phyloP scores from a whole-genome alignment of 2,113 vertebrate species.

The Psilopogon haemacephalus region DNA sequence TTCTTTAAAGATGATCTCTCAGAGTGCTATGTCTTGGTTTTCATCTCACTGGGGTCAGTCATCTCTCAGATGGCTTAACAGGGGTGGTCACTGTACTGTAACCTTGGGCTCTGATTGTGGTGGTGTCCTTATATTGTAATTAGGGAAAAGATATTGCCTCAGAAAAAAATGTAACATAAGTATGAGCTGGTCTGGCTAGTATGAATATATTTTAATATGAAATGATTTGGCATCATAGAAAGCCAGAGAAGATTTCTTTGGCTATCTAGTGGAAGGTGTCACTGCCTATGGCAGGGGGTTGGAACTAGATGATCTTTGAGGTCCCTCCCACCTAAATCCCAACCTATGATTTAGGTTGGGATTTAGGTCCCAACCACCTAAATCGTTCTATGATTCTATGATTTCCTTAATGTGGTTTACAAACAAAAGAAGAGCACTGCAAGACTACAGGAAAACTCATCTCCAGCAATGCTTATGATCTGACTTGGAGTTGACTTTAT shows the following conservation, averaged over 20 bases:
- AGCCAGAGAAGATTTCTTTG: not conserved
- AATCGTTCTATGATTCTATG: too few species aligned
- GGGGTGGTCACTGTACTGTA: slow-evolving; percentile 15
- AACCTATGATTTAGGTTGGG: too few species aligned
- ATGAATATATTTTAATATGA: slow-evolving; percentile 52
- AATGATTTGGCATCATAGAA: slow-evolving; percentile 5
- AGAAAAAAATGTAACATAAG: slow-evolving; percentile 63
- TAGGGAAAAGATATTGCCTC: slow-evolving; percentile 50
- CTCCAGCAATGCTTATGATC: not conserved
- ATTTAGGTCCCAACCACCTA: too few species aligned
- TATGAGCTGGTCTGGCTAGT: slow-evolving; percentile 4
- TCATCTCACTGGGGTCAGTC: not conserved
- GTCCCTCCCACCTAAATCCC: too few species aligned
- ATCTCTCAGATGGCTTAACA: slow-evolving; percentile 11
- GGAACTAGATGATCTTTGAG: too few species aligned
- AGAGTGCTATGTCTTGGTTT: not conserved
- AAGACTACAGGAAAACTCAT: not conserved
- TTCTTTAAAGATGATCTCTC: not conserved
- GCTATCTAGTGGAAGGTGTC: too few species aligned
- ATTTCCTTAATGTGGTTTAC: slow-evolving; percentile 22
- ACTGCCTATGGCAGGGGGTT: too few species aligned
- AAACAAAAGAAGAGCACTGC: slow-evolving; percentile 14
- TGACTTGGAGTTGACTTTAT: not conserved
- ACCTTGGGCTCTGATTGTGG: not conserved
- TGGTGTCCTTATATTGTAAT: slow-evolving; percentile 29